Conservation (phyloP, 2,888 invertebrate species). For the Troides helena region DNA sequence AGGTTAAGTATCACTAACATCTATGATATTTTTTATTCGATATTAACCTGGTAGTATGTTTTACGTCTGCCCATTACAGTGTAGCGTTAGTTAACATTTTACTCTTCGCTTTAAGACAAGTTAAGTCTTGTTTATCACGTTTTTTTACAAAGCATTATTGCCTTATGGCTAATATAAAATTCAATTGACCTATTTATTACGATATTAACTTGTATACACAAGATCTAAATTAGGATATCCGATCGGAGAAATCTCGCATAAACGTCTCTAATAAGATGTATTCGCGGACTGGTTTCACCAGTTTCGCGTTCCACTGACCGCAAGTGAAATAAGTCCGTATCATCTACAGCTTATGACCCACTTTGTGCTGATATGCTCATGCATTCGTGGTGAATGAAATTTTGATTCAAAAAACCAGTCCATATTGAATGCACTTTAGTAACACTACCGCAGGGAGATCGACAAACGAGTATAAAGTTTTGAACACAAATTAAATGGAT, state of each 20-base stretch:
- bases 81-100: no score
- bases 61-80: no score
- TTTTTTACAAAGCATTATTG: no score
- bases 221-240: conserved; percentile 25
- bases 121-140: no score
- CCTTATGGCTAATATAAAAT: conserved; percentile 3
- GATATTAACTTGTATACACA: conserved; percentile 14
- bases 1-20: no score
- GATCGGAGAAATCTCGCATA: conserved; percentile 26
- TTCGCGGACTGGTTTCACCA: conserved; percentile 26
- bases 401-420: background rate
- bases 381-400: background rate
- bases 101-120: no score
- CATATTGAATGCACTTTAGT: background rate
- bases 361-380: conserved; percentile 6
- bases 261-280: conserved; percentile 27
- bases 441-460: background rate
- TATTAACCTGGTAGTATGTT: no score
- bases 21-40: no score
- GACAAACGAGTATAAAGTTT: background rate
- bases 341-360: conserved; percentile 16
- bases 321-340: conserved; percentile 16
- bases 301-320: conserved; percentile 29
- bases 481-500: background rate
- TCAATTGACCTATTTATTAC: conserved; percentile 7